Evolutionary conservation across 2,797 vertebrate genomes (phyloP).

Genomic region (Fistularia tabacaria): DNA sequence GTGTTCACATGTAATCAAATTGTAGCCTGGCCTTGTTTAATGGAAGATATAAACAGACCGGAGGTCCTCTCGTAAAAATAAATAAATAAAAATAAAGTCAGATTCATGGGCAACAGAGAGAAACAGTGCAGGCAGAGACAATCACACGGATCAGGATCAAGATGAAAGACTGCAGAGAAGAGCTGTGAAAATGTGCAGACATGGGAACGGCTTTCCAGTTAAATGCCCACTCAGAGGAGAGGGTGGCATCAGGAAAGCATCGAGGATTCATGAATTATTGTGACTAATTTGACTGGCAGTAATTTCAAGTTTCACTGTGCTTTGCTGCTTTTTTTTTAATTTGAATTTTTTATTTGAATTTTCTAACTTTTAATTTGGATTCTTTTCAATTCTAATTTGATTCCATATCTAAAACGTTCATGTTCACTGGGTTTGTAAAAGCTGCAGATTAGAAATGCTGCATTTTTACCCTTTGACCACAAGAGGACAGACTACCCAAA

Average conservation of each 20-base stretch:
- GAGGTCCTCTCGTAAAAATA: constrained; percentile 5
- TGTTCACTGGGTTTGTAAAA: neutral
- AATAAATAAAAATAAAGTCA: neutral
- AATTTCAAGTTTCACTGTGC: too few species aligned
- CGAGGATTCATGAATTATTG: too few species aligned
- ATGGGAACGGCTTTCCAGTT: constrained; percentile 8
- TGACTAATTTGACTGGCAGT: too few species aligned
- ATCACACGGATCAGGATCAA: neutral
- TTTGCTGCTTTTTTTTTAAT: too few species aligned
- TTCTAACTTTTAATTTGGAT: neutral
- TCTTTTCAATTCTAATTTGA: neutral
- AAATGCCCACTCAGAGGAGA: neutral
- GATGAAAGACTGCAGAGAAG: constrained; percentile 2
- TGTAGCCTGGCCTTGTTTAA: constrained; percentile 20
- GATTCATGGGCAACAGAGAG: neutral
- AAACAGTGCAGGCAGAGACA: neutral
- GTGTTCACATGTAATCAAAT: constrained; percentile 28
- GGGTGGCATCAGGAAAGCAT: constrained; percentile 3
- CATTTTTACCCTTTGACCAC: constrained; percentile 52
- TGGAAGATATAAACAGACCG: constrained; percentile 5
- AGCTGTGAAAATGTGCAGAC: constrained; percentile 2
- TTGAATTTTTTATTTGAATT: neutral
- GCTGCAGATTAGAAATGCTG: constrained; percentile 3
- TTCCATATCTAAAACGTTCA: neutral
- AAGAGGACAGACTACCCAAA: constrained; percentile 58